Conservation (phyloP, 1,140 invertebrate species). For the Drosophila lini region DNA sequence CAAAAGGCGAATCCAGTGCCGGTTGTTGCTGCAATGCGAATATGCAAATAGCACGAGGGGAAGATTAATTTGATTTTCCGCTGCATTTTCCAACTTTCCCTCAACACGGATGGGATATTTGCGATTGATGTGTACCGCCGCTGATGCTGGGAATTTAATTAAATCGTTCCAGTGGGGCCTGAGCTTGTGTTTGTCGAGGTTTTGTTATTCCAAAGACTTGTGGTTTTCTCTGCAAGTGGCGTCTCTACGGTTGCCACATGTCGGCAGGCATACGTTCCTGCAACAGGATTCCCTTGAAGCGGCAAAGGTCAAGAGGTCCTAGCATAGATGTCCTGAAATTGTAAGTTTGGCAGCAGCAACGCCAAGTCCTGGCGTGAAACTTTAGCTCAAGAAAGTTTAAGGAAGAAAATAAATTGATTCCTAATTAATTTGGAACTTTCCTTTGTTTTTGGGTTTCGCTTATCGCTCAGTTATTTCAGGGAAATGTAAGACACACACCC, state of each 20-base stretch:
- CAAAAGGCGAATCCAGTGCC: conserved; percentile 30
- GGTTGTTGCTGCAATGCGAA: conserved; percentile 29
- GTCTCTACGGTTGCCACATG: conserved; percentile 19
- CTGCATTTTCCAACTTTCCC: conserved; percentile 38
- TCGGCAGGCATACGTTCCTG: conserved; percentile 27
- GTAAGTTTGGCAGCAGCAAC: neutral
- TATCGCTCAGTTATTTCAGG: neutral
- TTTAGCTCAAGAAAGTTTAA: neutral
- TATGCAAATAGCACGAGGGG: conserved; percentile 39
- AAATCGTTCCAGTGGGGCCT: conserved; percentile 3
- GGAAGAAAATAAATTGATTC: conserved; percentile 24
- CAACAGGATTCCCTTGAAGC: conserved; percentile 14
- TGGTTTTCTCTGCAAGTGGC: conserved; percentile 30
- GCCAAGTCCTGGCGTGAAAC: conserved; percentile 3
- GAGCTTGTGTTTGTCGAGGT: neutral
- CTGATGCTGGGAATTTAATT: conserved; percentile 40
- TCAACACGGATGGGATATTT: conserved; percentile 16
- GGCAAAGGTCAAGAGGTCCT: conserved; percentile 36
- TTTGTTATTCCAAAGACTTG: conserved; percentile 15
- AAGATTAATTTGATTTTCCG: conserved; percentile 68
- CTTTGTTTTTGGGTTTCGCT: neutral
- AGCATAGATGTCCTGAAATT: too few species aligned
- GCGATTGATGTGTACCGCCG: conserved; percentile 10
- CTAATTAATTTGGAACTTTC: conserved; percentile 27
- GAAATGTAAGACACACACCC: neutral